A percentile compares a stretch with the other conserved stretches of the same genome.
Evolutionary conservation across 2,113 vertebrate genomes (phyloP).

Genomic region (Morone saxatilis): DNA sequence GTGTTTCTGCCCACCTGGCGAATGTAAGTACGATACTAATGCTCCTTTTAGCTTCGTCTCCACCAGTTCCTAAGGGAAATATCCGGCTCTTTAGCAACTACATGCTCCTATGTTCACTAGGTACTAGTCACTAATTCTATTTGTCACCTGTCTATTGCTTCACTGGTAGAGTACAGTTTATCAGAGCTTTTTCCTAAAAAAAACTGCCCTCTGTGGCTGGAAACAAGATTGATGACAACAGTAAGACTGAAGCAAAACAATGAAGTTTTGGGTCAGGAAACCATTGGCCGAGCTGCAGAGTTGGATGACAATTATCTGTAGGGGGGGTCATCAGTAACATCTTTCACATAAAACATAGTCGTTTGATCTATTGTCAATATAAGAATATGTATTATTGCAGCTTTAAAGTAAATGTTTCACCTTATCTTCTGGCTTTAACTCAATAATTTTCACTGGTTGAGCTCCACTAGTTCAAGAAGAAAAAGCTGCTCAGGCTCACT

Average conservation of each 20-base stretch:
- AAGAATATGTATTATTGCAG: conserved; percentile 1
- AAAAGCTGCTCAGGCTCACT: conserved; percentile 30
- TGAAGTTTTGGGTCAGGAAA: neutral
- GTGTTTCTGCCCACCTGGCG: neutral
- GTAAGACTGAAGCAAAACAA: neutral
- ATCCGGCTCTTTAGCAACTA: neutral
- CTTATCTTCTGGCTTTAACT: neutral
- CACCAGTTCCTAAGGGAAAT: neutral
- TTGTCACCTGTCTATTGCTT: neutral
- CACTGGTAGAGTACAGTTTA: neutral
- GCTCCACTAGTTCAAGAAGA: neutral
- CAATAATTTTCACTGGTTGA: conserved; percentile 8
- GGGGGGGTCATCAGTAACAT: neutral
- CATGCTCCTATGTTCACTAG: neutral
- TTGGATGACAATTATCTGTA: too few relatives aligned
- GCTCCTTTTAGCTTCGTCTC: neutral
- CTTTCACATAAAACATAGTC: neutral
- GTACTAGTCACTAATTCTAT: neutral
- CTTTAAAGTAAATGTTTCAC: neutral
- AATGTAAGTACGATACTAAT: neutral
- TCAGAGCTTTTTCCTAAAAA: neutral
- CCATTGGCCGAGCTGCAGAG: neutral
- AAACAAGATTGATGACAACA: neutral
- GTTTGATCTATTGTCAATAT: neutral
- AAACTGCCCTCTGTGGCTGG: neutral